A percentile compares a stretch with the other conserved stretches of the same genome.
Evolutionary conservation across 1,140 invertebrate genomes (phyloP).

Genomic region (Drosophila nannoptera): DNA sequence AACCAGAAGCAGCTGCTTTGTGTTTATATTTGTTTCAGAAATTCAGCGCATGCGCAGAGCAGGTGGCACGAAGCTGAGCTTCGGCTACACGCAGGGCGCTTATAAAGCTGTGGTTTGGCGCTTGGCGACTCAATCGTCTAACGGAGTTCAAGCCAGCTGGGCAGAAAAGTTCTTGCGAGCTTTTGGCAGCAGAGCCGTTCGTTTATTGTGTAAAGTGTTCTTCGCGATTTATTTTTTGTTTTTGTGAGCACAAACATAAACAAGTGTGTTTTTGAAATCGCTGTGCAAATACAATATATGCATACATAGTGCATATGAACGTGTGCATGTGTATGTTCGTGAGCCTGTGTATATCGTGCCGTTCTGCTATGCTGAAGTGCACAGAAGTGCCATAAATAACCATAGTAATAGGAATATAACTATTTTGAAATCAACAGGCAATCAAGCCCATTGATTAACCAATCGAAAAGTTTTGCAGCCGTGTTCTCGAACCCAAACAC

Average conservation of each 20-base stretch:
- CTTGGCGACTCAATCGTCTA: conserved; percentile 67
- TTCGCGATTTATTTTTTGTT: conserved; percentile 7
- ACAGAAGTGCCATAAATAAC: conserved; percentile 18
- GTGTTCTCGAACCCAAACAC: conserved; percentile 55
- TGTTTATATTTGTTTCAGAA: conserved; percentile 67
- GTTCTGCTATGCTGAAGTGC: conserved; percentile 15
- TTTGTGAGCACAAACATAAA: conserved; percentile 38
- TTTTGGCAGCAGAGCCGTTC: conserved; percentile 36
- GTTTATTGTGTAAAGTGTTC: conserved; percentile 5
- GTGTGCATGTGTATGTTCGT: too few relatives aligned
- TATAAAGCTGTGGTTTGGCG: conserved; percentile 64
- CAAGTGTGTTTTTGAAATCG: conserved; percentile 39
- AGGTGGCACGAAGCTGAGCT: conserved; percentile 56
- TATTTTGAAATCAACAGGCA: conserved; percentile 29
- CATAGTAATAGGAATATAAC: conserved; percentile 24
- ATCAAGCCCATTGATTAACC: conserved; percentile 27
- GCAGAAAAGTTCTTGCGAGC: conserved; percentile 56
- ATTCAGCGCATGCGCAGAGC: conserved; percentile 51
- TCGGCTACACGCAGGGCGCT: conserved; percentile 40
- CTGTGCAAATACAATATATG: conserved; percentile 11
- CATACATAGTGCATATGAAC: not conserved
- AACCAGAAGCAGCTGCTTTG: conserved; percentile 62
- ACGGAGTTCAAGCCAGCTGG: conserved; percentile 66
- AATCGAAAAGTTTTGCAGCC: conserved; percentile 41
- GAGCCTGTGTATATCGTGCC: not conserved